These are phyloP conservation scores for Coregonus suidteri DNA, from an alignment of 2,797 vertebrate species.

Conservation along the genomic window DNA sequence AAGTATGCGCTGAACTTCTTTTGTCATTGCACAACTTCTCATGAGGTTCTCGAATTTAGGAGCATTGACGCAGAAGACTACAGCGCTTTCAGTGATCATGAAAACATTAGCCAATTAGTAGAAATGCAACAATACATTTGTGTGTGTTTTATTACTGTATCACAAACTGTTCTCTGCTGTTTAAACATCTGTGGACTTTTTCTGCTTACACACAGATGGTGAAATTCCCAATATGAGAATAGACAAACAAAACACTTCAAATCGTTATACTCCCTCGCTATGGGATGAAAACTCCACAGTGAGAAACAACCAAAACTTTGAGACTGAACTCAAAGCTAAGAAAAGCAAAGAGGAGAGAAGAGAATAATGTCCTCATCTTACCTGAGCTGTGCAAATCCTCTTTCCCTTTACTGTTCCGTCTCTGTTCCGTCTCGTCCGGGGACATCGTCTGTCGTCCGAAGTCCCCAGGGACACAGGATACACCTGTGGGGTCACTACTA, in stretches of 20 bases:
- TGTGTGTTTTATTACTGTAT: neutral
- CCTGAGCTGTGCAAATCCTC: conserved; percentile 81
- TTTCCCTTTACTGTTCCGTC: conserved; percentile 81
- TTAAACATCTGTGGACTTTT: neutral
- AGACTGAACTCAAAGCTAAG: neutral
- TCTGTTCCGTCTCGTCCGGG: conserved; percentile 78
- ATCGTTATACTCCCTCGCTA: neutral
- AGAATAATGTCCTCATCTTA: conserved; percentile 56
- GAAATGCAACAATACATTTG: neutral
- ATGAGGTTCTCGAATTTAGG: neutral
- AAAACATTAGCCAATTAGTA: neutral
- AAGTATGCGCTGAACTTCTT: neutral
- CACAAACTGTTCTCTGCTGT: neutral
- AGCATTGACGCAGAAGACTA: neutral
- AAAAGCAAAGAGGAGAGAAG: neutral
- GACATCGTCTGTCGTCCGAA: conserved; percentile 83
- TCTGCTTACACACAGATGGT: neutral
- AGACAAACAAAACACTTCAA: neutral
- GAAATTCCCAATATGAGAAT: neutral
- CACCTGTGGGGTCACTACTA: conserved; percentile 75
- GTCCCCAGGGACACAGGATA: conserved; percentile 80
- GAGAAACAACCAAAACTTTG: neutral
- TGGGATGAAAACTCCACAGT: neutral
- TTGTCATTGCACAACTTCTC: neutral
- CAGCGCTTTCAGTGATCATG: neutral